Percentiles rank a stretch among this genome's conserved stretches.
Conservation (phyloP, 2,113 vertebrate genomes). For the Apodemus sylvaticus region DNA sequence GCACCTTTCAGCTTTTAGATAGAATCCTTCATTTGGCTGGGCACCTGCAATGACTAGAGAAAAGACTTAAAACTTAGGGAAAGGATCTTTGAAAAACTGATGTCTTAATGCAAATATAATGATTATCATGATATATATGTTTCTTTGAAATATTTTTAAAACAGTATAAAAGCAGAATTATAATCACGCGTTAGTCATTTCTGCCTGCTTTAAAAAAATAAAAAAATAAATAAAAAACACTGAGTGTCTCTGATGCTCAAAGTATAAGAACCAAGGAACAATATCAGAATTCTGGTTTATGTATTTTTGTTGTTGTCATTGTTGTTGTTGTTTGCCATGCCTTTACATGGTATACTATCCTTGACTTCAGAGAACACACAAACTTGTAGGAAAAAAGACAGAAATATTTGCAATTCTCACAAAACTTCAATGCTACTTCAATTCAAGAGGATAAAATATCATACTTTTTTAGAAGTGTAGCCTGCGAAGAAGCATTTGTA, state of each 20-base stretch:
- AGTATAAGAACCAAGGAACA: background rate
- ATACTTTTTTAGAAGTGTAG: background rate
- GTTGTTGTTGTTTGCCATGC: background rate
- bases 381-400: background rate
- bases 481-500: background rate
- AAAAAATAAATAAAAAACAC: too few relatives aligned
- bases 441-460: background rate
- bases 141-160: background rate
- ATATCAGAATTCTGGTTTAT: conserved; percentile 13
- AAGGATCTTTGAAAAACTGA: background rate
- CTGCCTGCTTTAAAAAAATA: conserved; percentile 40
- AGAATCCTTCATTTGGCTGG: background rate
- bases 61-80: background rate
- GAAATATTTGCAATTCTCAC: conserved; percentile 24
- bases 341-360: background rate
- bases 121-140: background rate
- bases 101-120: background rate
- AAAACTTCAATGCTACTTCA: conserved; percentile 12
- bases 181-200: background rate
- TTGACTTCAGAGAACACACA: background rate
- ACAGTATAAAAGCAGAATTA: background rate
- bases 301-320: background rate
- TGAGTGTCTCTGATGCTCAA: background rate
- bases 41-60: background rate
- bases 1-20: background rate